Base-by-base conservation (phyloP, 2,797 vertebrate species). In the Meriones psammophilus region DNA sequence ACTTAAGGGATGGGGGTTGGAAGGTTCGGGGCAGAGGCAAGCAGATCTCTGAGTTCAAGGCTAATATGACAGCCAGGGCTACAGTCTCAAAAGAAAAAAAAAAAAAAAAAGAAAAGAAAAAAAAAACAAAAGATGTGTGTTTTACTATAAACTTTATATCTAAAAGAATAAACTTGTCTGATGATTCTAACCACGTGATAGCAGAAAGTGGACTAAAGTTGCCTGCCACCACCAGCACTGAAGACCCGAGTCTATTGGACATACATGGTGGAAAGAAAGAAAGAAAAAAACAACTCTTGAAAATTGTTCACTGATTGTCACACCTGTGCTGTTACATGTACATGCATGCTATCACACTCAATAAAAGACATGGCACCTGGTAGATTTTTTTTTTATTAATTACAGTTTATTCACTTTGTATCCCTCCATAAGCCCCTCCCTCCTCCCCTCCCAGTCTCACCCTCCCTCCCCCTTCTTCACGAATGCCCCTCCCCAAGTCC, bases 111-210 rank as follows among this genome's bases (percentile, higher is more conserved):
- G 24, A 18, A 8, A 4, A 42, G 26, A 42, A 42, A 42, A 15
- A 5, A 15, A 3, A 46, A 56, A 18, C 54, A 3, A 33, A 33
- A 56, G 13, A 2, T 15, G 56, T 78, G 26, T 15, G 24, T 84
- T 95, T 76, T 20, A 46, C 64, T 79, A 3, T 39, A 83, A 91
- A 87, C 92, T 73, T 73, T 56, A 92, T 60, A 81, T 20, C 15
- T 42, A 79, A 96, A 92, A 76, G 15, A 26, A 81, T 58, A 83
- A 50, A 17, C 8, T 10, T 42, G 24, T 66, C 8, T 30, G 26
- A 84, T 84, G 60, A 33, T 12, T 64, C 39, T 66, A 64, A 46
- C 62, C 39, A 62, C 13, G 14, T 50, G 60, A 10, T 60, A 68
- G 42, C 28, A n/a, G 62, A 46, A 46, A 66, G 18, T 85, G 42